phyloP scores from a whole-genome alignment of 2,888 invertebrate species.

The Abrostola triplasia region DNA sequence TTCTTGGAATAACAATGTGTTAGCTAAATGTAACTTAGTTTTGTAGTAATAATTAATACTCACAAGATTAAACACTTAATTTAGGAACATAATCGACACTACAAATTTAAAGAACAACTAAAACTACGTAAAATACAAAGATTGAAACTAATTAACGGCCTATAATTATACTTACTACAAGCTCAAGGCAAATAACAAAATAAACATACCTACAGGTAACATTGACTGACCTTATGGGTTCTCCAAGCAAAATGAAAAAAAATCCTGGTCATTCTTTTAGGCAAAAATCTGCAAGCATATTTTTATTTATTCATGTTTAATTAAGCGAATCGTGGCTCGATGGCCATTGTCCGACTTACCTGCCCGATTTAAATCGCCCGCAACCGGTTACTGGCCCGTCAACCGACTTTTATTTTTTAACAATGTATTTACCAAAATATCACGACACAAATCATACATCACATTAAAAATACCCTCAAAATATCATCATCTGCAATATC shows the following conservation, averaged over 20 bases:
- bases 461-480: slow-evolving; percentile 59
- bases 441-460: slow-evolving; percentile 70
- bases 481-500: slow-evolving; percentile 40
- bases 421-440: slow-evolving; percentile 78
- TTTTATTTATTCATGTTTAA: slow-evolving; percentile 83
- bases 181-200: slow-evolving; percentile 11
- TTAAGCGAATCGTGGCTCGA: slow-evolving; percentile 82
- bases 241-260: slow-evolving; percentile 30
- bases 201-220: slow-evolving; percentile 4
- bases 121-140: neutral
- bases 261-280: slow-evolving; percentile 44
- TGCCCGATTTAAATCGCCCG: slow-evolving; percentile 79
- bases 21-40: no score
- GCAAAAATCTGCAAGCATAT: slow-evolving; percentile 52
- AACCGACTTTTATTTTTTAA: slow-evolving; percentile 77
- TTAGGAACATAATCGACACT: neutral
- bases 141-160: slow-evolving; percentile 3
- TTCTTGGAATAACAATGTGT: neutral
- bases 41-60: neutral
- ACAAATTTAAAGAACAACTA: neutral
- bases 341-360: slow-evolving; percentile 85
- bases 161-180: slow-evolving; percentile 5
- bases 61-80: neutral
- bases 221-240: slow-evolving; percentile 25
- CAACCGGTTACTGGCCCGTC: slow-evolving; percentile 78